Conservation (phyloP, 2,888 invertebrate species). For the Ernsta delagoae region DNA sequence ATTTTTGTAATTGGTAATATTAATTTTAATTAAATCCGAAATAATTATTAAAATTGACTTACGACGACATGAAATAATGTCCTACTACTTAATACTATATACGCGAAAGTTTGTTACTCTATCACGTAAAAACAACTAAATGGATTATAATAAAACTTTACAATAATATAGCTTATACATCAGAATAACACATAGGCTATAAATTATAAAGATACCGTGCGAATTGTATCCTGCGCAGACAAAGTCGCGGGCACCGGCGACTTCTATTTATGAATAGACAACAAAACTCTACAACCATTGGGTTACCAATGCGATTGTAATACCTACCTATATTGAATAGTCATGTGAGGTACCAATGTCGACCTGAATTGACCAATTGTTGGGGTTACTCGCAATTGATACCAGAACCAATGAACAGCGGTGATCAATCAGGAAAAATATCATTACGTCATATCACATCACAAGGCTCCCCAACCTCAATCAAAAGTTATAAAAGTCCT, state of each 20-base stretch:
- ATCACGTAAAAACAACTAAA: too few relatives aligned
- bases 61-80: too few relatives aligned
- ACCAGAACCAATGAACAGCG: slow-evolving; percentile 47
- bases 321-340: not conserved
- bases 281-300: not conserved
- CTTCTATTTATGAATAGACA: not conserved
- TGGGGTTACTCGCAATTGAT: slow-evolving; percentile 64
- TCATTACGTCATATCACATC: not conserved
- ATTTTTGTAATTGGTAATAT: too few relatives aligned
- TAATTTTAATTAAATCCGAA: not conserved
- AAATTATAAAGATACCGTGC: too few relatives aligned
- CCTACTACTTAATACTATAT: too few relatives aligned
- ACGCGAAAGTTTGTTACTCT: too few relatives aligned
- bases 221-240: too few relatives aligned
- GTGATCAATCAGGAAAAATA: slow-evolving; percentile 34
- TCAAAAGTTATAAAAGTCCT: too few relatives aligned
- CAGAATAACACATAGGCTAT: too few relatives aligned
- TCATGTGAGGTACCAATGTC: slow-evolving; percentile 46
- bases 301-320: not conserved
- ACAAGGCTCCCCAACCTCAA: too few relatives aligned
- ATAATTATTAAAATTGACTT: not conserved
- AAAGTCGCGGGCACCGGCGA: not conserved
- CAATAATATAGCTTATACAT: too few relatives aligned
- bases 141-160: too few relatives aligned
- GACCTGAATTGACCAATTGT: slow-evolving; percentile 66